phyloP scores from a whole-genome alignment of 2,797 vertebrate species.

The Alosa sapidissima region DNA sequence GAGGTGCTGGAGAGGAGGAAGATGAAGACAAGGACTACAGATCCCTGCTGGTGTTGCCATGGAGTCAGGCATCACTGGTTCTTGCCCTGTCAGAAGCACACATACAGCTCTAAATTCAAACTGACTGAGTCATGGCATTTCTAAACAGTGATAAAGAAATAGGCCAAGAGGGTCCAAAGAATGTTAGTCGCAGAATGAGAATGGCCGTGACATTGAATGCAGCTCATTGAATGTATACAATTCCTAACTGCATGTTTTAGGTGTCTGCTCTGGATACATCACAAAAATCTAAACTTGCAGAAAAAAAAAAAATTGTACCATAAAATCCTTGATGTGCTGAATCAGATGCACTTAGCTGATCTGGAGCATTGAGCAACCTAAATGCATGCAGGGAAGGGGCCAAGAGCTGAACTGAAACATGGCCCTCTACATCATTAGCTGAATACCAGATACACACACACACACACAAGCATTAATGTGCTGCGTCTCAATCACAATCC shows the following conservation, averaged over 20 bases:
- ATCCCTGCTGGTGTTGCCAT: slow-evolving; percentile 67
- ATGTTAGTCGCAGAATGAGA: background rate
- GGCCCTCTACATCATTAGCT: background rate
- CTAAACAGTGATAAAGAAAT: background rate
- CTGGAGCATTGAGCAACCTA: background rate
- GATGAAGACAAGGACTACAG: slow-evolving; percentile 51
- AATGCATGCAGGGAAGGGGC: background rate
- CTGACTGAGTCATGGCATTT: slow-evolving; percentile 37
- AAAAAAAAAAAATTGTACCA: too few species aligned
- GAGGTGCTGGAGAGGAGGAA: slow-evolving; percentile 28
- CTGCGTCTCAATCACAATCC: background rate
- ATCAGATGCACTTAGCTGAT: background rate
- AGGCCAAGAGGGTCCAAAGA: background rate
- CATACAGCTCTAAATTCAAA: slow-evolving; percentile 25
- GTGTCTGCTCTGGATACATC: background rate
- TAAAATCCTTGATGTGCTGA: too few species aligned
- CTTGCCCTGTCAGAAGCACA: slow-evolving; percentile 65
- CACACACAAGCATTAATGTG: background rate
- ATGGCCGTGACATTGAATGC: background rate
- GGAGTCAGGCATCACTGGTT: slow-evolving; percentile 72
- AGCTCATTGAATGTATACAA: background rate
- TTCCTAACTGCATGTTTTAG: background rate
- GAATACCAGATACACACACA: background rate
- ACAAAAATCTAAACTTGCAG: too few species aligned
- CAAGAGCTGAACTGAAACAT: background rate